Evolutionary conservation across 2,797 vertebrate genomes (phyloP).

Genomic region (Numenius phaeopus): DNA sequence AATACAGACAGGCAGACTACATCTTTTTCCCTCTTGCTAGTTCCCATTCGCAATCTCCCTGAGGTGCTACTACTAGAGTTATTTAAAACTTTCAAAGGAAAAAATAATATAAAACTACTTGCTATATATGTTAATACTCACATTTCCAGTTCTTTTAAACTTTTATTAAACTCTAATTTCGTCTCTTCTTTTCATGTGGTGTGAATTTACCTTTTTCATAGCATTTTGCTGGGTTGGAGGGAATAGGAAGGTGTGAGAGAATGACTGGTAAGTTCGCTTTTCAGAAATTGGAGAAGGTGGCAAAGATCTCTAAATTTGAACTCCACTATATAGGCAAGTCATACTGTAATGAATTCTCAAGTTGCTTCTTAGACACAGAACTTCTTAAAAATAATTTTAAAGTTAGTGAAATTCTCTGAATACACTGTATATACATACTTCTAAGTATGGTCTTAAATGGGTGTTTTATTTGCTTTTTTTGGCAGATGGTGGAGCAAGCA

Average conservation of each 20-base stretch:
- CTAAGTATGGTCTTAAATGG: not conserved
- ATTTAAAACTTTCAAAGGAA: not conserved
- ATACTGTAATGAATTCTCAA: not conserved
- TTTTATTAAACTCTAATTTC: not conserved
- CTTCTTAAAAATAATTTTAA: not conserved
- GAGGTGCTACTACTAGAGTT: not conserved
- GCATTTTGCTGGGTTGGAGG: not conserved
- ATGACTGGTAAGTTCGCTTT: not conserved
- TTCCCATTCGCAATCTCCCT: not conserved
- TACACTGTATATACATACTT: not conserved
- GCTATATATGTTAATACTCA: not conserved
- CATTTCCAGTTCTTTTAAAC: not conserved
- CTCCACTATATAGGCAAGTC: not conserved
- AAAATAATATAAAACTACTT: not conserved
- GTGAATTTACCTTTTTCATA: not conserved
- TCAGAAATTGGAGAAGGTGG: not conserved
- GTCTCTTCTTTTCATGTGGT: not conserved
- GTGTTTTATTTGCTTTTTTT: slow-evolving; percentile 8
- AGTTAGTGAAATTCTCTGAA: not conserved
- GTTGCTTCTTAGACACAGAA: not conserved
- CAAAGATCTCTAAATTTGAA: not conserved
- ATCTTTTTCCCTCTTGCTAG: not conserved
- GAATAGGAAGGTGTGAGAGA: not conserved
- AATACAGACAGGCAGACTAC: not conserved
- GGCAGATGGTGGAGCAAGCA: slow-evolving; percentile 96